Evolutionary conservation across 2,797 vertebrate species (phyloP).

Genomic region (Tapirus indicus): DNA sequence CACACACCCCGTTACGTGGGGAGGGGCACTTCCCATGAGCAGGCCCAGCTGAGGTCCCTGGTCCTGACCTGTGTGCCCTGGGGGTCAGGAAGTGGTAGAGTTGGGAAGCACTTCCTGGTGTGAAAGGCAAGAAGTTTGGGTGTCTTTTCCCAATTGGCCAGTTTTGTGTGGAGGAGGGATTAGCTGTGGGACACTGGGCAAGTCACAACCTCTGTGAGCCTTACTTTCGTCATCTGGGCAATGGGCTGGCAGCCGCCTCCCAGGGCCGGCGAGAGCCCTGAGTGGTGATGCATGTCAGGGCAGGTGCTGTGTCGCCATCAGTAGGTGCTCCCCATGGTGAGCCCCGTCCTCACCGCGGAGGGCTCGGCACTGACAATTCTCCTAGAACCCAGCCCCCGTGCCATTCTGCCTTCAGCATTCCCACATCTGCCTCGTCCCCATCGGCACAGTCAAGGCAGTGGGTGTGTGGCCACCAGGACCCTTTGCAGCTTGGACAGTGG

Average conservation of each 20-base stretch:
- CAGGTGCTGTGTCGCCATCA: not conserved
- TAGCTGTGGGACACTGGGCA: not conserved
- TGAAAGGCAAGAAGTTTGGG: not conserved
- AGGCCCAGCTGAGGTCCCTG: not conserved
- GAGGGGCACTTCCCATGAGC: not conserved
- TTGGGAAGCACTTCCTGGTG: too few species aligned
- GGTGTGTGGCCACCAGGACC: accelerated
- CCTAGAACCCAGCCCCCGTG: accelerated
- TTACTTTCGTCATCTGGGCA: not conserved
- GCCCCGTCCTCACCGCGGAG: accelerated
- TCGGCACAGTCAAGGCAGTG: accelerated
- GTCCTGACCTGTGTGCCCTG: too few species aligned
- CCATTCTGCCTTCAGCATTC: not conserved
- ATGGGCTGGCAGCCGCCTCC: not conserved
- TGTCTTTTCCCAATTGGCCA: not conserved
- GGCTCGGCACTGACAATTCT: not conserved
- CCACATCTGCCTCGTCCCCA: accelerated
- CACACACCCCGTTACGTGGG: accelerated
- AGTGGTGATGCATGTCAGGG: not conserved
- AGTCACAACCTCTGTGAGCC: not conserved
- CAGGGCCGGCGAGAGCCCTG: not conserved
- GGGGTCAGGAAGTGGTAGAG: not conserved
- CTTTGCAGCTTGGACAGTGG: not conserved
- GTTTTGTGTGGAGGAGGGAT: not conserved
- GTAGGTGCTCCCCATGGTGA: not conserved